A percentile compares a stretch with the other conserved stretches of the same genome.
phyloP scores from a whole-genome alignment of 2,797 vertebrate genomes.

The Taeniopygia guttata region DNA sequence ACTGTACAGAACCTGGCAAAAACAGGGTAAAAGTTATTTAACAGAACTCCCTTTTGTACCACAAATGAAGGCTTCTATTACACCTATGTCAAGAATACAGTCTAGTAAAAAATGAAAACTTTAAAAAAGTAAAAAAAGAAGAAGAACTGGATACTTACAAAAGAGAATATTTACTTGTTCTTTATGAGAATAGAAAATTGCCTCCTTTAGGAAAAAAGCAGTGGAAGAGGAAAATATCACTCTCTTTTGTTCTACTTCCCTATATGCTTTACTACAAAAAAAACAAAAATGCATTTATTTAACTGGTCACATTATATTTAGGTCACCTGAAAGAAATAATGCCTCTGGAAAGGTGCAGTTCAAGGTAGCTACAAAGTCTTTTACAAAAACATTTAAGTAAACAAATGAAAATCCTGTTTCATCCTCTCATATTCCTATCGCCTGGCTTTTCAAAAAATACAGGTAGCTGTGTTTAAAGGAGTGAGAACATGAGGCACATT shows the following conservation, averaged over 20 bases:
- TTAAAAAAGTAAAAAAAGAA: not conserved
- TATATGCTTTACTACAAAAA: not conserved
- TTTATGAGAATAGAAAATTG: not conserved
- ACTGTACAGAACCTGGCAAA: not conserved
- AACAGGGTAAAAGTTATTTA: not conserved
- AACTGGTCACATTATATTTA: not conserved
- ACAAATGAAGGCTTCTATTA: not conserved
- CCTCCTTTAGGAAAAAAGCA: not conserved
- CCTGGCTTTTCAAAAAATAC: not conserved
- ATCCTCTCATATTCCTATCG: not conserved
- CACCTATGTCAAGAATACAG: not conserved
- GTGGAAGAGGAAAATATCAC: not conserved
- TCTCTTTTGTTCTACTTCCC: not conserved
- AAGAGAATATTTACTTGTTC: not conserved
- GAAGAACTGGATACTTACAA: not conserved
- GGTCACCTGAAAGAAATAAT: not conserved
- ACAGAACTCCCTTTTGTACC: not conserved
- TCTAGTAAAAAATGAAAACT: not conserved
- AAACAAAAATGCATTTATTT: not conserved
- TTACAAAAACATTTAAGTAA: not conserved
- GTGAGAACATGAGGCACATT: not conserved
- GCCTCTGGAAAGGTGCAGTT: not conserved
- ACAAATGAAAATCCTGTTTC: not conserved
- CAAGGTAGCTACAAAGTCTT: not conserved
- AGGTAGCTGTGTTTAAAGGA: not conserved